phyloP scores from a whole-genome alignment of 2,113 vertebrate species.

The Nerophis ophidion region DNA sequence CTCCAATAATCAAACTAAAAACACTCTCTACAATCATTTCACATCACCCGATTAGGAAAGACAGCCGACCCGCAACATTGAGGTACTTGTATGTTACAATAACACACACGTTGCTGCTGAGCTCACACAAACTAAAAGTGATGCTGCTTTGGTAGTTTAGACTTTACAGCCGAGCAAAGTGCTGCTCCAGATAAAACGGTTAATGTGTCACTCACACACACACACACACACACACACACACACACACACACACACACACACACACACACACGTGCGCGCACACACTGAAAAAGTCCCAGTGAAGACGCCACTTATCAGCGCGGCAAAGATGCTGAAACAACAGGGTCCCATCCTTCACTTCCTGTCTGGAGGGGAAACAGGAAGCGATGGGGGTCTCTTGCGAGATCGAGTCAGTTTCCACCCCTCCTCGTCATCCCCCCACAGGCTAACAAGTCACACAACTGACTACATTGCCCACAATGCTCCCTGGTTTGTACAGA shows the following conservation, averaged over 20 bases:
- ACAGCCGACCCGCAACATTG: background rate
- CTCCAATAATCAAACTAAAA: no score
- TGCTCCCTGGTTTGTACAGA: background rate
- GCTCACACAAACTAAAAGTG: background rate
- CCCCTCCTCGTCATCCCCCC: background rate
- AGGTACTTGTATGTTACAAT: no score
- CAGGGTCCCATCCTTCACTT: conserved; percentile 39
- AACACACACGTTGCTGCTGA: no score
- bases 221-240: conserved; percentile 19
- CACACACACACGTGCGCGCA: conserved; percentile 16
- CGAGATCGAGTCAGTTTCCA: conserved; percentile 10
- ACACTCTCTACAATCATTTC: background rate
- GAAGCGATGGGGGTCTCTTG: conserved; percentile 19
- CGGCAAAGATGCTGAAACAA: conserved; percentile 42
- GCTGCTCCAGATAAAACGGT: conserved; percentile 27
- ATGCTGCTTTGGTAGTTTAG: background rate
- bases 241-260: conserved; percentile 1
- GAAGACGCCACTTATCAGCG: conserved; percentile 23
- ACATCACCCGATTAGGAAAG: background rate
- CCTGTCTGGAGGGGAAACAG: conserved; percentile 53
- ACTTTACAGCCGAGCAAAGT: conserved; percentile 36
- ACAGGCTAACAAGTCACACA: no score
- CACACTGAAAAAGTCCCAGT: conserved; percentile 1
- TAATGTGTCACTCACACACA: conserved; percentile 27
- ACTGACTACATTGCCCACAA: conserved; percentile 15